Evolutionary conservation across 2,888 invertebrate genomes (phyloP).

Genomic region (Pilophorus perplexus): DNA sequence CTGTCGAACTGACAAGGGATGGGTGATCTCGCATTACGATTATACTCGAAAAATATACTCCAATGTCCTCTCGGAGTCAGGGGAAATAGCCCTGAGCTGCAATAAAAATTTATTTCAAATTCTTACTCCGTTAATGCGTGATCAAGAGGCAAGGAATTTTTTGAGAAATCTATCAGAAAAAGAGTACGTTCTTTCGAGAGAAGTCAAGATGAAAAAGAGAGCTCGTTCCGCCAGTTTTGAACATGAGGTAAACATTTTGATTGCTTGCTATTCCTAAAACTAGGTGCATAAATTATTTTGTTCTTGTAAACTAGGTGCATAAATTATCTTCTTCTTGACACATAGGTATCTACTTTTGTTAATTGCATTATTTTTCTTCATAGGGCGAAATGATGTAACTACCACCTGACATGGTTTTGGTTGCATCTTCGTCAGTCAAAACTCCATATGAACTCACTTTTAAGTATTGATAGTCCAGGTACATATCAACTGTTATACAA

Average conservation of each 20-base stretch:
- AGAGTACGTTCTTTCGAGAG: constrained; percentile 21
- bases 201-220: constrained; percentile 37
- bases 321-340: not conserved
- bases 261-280: not conserved
- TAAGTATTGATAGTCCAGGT: too few relatives aligned
- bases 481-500: too few relatives aligned
- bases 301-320: not conserved
- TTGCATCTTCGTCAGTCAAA: too few relatives aligned
- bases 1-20: constrained; percentile 53
- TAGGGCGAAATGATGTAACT: constrained; percentile 10
- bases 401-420: too few relatives aligned
- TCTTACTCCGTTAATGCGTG: constrained; percentile 46
- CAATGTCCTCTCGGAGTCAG: constrained; percentile 50
- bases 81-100: constrained; percentile 41
- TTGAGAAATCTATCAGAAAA: constrained; percentile 30
- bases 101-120: constrained; percentile 45
- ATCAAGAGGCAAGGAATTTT: constrained; percentile 44
- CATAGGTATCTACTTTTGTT: too few relatives aligned
- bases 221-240: constrained; percentile 25
- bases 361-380: constrained; percentile 7
- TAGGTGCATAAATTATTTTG: not conserved
- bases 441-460: too few relatives aligned
- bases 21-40: constrained; percentile 56
- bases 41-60: constrained; percentile 55
- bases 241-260: constrained; percentile 26